Conservation (phyloP, 2,113 vertebrate species). For the Larimichthys crocea region DNA sequence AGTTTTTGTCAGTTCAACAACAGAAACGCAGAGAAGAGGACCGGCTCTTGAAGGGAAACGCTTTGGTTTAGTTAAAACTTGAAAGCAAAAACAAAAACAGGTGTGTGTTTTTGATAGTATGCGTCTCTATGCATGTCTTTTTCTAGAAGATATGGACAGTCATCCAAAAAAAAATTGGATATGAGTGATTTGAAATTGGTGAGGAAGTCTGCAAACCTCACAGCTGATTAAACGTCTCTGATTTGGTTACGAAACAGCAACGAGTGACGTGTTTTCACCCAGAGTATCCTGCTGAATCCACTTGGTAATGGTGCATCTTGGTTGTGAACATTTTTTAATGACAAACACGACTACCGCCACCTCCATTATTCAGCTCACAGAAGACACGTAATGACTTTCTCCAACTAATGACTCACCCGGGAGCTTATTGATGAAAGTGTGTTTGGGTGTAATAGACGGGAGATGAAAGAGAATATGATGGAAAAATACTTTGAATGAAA, state of each 20-base stretch:
- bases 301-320: conserved; percentile 6
- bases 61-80: background rate
- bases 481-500: conserved; percentile 31
- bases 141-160: background rate
- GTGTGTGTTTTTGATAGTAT: conserved; percentile 3
- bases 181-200: background rate
- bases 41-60: background rate
- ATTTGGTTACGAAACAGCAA: background rate
- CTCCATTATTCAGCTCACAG: conserved; percentile 48
- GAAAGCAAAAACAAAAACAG: background rate
- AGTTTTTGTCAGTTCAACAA: conserved; percentile 8
- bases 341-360: conserved; percentile 15
- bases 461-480: conserved; percentile 53
- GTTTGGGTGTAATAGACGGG: conserved; percentile 49
- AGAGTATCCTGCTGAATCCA: conserved; percentile 18
- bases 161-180: background rate
- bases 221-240: background rate
- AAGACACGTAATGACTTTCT: conserved; percentile 62
- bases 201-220: background rate
- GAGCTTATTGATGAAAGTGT: conserved; percentile 54
- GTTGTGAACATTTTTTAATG: conserved; percentile 45
- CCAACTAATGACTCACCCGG: conserved; percentile 56
- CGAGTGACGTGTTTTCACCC: conserved; percentile 1
- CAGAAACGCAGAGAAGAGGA: conserved; percentile 1
- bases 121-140: conserved; percentile 22